Evolutionary conservation across 2,797 vertebrate genomes (phyloP), one percentile per base, ranked within the genome.

Genomic region (Onychomys arenicola): DNA sequence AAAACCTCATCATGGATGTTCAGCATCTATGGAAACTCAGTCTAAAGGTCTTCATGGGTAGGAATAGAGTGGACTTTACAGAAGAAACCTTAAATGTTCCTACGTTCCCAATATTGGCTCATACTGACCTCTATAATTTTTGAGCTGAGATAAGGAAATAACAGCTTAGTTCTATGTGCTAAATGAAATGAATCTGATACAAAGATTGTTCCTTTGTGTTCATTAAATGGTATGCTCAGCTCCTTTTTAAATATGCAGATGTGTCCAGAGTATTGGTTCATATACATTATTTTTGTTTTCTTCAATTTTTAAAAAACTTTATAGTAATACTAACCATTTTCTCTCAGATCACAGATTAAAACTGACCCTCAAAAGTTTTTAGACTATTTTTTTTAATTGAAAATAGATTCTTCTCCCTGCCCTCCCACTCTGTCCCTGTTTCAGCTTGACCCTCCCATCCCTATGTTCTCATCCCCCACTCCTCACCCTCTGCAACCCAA

Each of bases 241-340:
- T 81, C 21, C 7, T 67, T 96, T 89, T 55, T n/a, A 78, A 97
- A 63, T 61, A 93, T 77, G 69, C 43, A 89, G 59, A 5, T 89
- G 67, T 89, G 19, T 84, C 76, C 32, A 29, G 14, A 88, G 84
- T 92, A 37, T 82, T 94, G 85, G 43, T 34, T 63, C 19, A 83
- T 16, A 55, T 65, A n/a, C 14, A 32, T 93, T 92, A 71, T 91
- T 96, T 96, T 83, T 84, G 2, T 88, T 95, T 94, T 55, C 57
- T 91, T 89, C 4, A 5, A 69, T 83, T 89, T 59, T 55, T 13
- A 76, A 91, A 91, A 89, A 83, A 49, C 69, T 6, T 46, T 14
- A 34, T 7, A 27, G 37, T 65, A 6, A 81, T 34, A 83, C 4
- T 90, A 78, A 80, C 46, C 78, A 11, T 91, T 92, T 27, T 89